A percentile compares a stretch with the other conserved stretches of the same genome.
Conservation (phyloP, 2,113 vertebrate genomes). For the Coregonus clupeaformis region DNA sequence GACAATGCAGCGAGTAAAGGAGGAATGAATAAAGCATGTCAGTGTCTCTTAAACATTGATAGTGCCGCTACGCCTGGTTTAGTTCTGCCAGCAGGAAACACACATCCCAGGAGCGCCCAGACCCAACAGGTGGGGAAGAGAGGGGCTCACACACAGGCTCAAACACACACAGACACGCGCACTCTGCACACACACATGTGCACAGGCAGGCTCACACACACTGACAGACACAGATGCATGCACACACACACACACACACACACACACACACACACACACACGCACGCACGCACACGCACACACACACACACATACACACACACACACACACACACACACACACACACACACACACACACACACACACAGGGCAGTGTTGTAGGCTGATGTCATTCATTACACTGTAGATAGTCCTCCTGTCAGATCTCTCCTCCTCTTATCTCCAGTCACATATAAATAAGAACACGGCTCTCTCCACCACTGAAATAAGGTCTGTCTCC, state of each 20-base stretch:
- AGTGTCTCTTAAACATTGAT: conserved; percentile 38
- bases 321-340: not conserved
- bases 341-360: not conserved
- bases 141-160: not conserved
- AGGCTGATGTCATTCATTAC: conserved; percentile 37
- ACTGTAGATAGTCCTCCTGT: conserved; percentile 26
- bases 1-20: conserved; percentile 40
- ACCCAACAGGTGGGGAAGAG: conserved; percentile 30
- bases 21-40: conserved; percentile 36
- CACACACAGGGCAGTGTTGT: not conserved
- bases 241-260: not conserved
- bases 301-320: no score
- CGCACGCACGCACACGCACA: not conserved
- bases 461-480: not conserved
- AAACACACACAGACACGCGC: conserved; percentile 12
- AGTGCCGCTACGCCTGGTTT: conserved; percentile 17
- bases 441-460: conserved; percentile 5
- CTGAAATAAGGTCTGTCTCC: not conserved
- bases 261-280: not conserved
- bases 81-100: conserved; percentile 13
- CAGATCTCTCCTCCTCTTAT: not conserved
- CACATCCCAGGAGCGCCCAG: not conserved
- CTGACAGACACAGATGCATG: conserved; percentile 1
- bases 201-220: not conserved
- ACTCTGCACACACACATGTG: not conserved